Conservation (phyloP, 1,140 invertebrate genomes). For the Drosophila arawakana region DNA sequence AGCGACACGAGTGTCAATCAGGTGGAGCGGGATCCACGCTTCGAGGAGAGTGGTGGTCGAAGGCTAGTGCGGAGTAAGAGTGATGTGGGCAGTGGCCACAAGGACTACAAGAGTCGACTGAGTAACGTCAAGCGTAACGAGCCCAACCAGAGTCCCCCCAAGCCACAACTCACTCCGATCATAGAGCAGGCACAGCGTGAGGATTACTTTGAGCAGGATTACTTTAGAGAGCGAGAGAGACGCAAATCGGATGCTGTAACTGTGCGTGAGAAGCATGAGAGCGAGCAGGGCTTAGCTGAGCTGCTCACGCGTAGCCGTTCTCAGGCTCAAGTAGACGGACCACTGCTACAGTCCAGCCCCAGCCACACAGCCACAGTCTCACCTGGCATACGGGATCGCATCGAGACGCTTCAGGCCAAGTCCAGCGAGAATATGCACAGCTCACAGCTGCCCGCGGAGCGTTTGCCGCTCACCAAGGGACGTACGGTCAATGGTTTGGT, state of each 20-base stretch:
- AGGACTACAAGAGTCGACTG: conserved; percentile 14
- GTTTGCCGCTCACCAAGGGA: conserved; percentile 87
- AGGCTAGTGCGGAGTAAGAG: conserved; percentile 87
- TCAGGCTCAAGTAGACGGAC: conserved; percentile 67
- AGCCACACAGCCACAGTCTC: conserved; percentile 83
- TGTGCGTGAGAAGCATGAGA: conserved; percentile 79
- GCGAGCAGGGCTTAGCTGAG: conserved; percentile 62
- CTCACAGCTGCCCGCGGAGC: conserved; percentile 88
- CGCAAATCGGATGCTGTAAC: conserved; percentile 82
- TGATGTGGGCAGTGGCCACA: conserved; percentile 86
- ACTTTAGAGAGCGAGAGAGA: conserved; percentile 72
- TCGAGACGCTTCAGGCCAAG: conserved; percentile 84
- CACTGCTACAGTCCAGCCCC: conserved; percentile 50
- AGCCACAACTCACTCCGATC: conserved; percentile 89
- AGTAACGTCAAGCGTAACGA: conserved; percentile 4
- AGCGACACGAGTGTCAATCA: conserved; percentile 76
- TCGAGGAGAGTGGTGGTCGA: conserved; percentile 73
- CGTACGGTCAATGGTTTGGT: conserved; percentile 88
- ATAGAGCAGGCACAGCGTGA: conserved; percentile 88
- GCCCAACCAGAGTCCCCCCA: conserved; percentile 52
- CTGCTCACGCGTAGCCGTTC: conserved; percentile 68
- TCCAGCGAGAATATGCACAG: conserved; percentile 88
- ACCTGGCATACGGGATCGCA: conserved; percentile 71
- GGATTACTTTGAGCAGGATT: conserved; percentile 87
- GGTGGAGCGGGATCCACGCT: conserved; percentile 66